Conservation (phyloP, 2,797 vertebrate genomes). For the Pseudopleuronectes americanus region DNA sequence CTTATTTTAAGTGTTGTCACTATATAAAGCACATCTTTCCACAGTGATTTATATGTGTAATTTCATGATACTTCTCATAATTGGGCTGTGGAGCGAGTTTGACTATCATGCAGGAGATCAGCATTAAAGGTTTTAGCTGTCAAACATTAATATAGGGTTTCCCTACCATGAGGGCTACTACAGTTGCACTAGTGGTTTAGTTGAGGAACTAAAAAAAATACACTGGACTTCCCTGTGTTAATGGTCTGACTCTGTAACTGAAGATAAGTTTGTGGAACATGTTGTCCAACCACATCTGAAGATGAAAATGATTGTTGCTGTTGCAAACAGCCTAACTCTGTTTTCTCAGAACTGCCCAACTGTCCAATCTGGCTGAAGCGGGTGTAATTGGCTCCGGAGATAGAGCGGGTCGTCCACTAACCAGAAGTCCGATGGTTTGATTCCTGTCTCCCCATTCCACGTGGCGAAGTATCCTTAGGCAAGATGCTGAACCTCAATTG, state of each 20-base stretch:
- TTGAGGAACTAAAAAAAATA: background rate
- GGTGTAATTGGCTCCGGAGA: background rate
- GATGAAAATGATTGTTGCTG: slow-evolving; percentile 1
- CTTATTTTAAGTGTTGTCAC: background rate
- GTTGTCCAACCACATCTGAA: background rate
- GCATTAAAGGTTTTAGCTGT: background rate
- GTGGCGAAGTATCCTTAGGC: no score
- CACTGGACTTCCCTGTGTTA: background rate
- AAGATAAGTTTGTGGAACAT: background rate
- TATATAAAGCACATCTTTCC: no score
- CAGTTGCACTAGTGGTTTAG: background rate
- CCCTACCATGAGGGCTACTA: background rate
- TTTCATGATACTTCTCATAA: background rate
- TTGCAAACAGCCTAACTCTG: no score
- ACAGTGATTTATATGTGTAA: no score
- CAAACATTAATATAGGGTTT: background rate
- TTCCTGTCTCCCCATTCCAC: no score
- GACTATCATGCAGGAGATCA: no score
- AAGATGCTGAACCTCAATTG: no score
- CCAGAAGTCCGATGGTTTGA: no score
- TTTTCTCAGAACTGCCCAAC: background rate
- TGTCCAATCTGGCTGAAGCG: background rate
- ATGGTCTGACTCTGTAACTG: background rate
- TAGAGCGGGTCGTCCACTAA: no score
- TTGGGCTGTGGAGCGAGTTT: background rate